Base-by-base conservation (phyloP, 2,113 vertebrate genomes). In the Rhizomys pruinosus region DNA sequence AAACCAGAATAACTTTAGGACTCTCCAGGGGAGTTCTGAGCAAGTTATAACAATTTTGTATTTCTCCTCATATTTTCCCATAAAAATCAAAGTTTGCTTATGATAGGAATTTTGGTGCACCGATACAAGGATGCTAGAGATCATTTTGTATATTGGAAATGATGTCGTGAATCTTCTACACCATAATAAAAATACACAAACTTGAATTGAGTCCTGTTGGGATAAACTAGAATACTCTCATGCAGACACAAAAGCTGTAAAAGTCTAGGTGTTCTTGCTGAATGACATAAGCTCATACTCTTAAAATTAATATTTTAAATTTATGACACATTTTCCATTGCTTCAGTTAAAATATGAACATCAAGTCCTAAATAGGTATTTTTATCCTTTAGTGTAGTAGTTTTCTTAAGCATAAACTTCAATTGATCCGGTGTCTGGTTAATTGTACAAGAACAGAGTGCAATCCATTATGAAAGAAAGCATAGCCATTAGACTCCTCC, bases 391-490 rank as follows among this genome's bases (percentile, higher is more conserved):
- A 97, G 97, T 97, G 94, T 72, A 96, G 96, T 87, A 96, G 92
- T 91, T 93, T 97, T 98, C 97, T 96, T 87, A 89, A 96, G 96
- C 93, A 96, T 95, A 93, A 97, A 95, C 95, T 97, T 91, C 87
- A 98, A 98, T 98, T 96, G 98, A 98, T 98, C 95, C 96, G 88
- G 20, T 72, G 89, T 97, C 96, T 97, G 89, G 87, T 55, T 97
- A 97, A 97, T 95, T 97, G 94, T 96, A 94, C 84, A 96, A 97
- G 95, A 87, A 93, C 52, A 84, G 94, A 97, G 91, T 82, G 59
- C 52, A 97, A 98, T 98, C 97, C 90, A 97, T 98, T 98, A 97
- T 82, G 79, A 93, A 91, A 91, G 79, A 97, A 97, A 97, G 96
- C 72, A 97, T 97, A 97, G 64, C 97, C 97, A 98, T 98, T 98